phyloP scores from a whole-genome alignment of 1,140 invertebrate genomes.

The Papilio dardanus region DNA sequence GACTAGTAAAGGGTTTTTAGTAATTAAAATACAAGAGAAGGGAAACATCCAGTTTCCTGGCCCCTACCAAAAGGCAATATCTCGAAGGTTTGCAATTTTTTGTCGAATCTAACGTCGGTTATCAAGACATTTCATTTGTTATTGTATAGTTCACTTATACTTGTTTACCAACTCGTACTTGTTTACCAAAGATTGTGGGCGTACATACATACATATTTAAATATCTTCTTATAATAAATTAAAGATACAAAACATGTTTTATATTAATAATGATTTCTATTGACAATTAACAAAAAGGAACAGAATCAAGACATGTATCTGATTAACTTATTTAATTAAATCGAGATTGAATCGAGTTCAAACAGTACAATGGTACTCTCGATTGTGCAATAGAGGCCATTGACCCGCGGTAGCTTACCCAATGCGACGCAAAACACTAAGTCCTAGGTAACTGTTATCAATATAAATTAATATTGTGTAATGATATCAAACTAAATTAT shows the following conservation, averaged over 20 bases:
- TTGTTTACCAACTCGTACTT: background rate
- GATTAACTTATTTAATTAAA: background rate
- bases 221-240: background rate
- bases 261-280: background rate
- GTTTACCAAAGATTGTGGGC: background rate
- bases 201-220: background rate
- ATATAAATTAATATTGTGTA: background rate
- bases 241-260: background rate
- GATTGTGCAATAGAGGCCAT: background rate
- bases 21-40: background rate
- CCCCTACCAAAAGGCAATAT: background rate
- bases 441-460: background rate
- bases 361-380: conserved; percentile 7
- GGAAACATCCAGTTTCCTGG: background rate
- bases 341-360: conserved; percentile 2
- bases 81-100: background rate
- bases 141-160: background rate
- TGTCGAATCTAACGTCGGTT: background rate
- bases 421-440: background rate
- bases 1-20: background rate
- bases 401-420: conserved; percentile 3
- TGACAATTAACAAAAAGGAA: background rate
- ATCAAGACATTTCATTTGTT: background rate
- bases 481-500: background rate
- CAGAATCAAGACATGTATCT: background rate